Evolutionary conservation across 2,888 invertebrate species (phyloP).

Genomic region (Orthosia gracilis): DNA sequence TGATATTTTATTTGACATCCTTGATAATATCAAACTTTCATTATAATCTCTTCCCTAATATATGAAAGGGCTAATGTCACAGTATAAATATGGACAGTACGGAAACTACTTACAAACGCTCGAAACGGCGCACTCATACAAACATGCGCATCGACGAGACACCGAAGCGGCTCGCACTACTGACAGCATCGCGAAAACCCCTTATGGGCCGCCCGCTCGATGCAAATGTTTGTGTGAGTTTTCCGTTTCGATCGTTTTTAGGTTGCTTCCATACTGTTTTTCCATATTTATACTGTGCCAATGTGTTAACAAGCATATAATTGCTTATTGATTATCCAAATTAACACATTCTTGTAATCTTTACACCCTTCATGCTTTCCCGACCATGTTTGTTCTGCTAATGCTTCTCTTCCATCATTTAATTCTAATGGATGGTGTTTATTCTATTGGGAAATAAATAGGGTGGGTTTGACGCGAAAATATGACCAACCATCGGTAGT

Average conservation of each 20-base stretch:
- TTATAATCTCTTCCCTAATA: not conserved
- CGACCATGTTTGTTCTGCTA: constrained; percentile 39
- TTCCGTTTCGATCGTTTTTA: too few species aligned
- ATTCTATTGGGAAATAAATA: constrained; percentile 27
- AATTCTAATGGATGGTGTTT: constrained; percentile 50
- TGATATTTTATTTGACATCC: not conserved
- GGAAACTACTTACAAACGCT: too few species aligned
- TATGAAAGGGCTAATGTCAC: not conserved
- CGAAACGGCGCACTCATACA: too few species aligned
- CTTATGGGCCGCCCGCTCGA: too few species aligned
- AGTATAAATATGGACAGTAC: too few species aligned
- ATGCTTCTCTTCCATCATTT: constrained; percentile 37
- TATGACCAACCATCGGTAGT: not conserved
- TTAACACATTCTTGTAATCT: constrained; percentile 34
- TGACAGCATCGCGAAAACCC: too few species aligned
- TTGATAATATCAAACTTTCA: not conserved
- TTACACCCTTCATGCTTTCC: constrained; percentile 17
- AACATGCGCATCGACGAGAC: too few species aligned
- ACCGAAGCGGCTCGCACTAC: too few species aligned
- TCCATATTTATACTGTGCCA: too few species aligned
- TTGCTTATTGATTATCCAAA: constrained; percentile 1
- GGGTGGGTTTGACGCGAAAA: not conserved
- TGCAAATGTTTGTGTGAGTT: too few species aligned
- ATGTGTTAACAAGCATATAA: not conserved
- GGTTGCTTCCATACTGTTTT: too few species aligned